Conservation (phyloP, 2,797 vertebrate species). For the Alca torda region DNA sequence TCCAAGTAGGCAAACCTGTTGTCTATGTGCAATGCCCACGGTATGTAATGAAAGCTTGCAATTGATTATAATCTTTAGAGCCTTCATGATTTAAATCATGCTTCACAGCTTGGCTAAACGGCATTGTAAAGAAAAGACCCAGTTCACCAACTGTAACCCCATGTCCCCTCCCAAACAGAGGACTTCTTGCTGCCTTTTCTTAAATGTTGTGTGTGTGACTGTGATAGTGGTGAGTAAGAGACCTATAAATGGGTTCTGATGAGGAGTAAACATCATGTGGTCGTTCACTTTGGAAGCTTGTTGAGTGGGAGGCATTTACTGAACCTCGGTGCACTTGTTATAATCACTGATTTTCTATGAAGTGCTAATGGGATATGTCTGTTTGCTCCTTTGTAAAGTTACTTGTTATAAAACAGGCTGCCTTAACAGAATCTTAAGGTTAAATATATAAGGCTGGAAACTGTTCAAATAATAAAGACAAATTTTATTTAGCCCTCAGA, state of each 20-base stretch:
- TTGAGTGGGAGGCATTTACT: conserved; percentile 57
- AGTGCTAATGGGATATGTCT: not conserved
- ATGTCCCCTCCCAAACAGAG: not conserved
- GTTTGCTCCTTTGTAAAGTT: not conserved
- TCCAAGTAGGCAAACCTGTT: not conserved
- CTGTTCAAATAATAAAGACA: not conserved
- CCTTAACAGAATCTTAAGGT: not conserved
- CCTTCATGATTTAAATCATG: not conserved
- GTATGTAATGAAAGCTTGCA: not conserved
- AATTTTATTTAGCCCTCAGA: not conserved
- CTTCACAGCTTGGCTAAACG: not conserved
- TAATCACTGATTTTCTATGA: conserved; percentile 17
- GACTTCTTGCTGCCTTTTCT: conserved; percentile 32
- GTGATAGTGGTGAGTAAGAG: conserved; percentile 71
- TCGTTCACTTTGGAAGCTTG: conserved; percentile 57
- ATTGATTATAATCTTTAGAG: not conserved
- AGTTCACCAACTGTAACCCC: not conserved
- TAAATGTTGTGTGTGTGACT: conserved; percentile 19
- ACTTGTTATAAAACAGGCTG: not conserved
- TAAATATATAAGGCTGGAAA: not conserved
- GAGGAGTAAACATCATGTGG: conserved; percentile 78
- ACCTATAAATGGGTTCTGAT: conserved; percentile 77
- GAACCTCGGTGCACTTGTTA: conserved; percentile 19
- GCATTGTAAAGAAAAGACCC: not conserved
- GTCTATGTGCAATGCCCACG: not conserved